phyloP scores from a whole-genome alignment of 1,140 invertebrate species.

The Bombus fervidus region DNA sequence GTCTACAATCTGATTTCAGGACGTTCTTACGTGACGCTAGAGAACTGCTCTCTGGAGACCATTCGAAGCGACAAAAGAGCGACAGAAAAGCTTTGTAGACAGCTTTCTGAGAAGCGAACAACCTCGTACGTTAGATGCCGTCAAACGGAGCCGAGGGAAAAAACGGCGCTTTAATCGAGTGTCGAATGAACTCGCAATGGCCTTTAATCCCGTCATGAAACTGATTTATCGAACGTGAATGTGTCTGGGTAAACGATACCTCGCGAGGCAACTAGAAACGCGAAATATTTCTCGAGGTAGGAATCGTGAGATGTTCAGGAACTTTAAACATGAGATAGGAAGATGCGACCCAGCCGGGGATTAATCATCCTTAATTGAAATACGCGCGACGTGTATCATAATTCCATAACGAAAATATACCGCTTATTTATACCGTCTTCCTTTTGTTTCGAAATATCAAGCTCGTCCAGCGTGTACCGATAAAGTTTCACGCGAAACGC shows the following conservation, averaged over 20 bases:
- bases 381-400: background rate
- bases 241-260: background rate
- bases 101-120: conserved; percentile 44
- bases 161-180: background rate
- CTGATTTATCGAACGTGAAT: background rate
- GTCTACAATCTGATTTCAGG: conserved; percentile 62
- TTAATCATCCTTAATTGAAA: background rate
- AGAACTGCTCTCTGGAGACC: conserved; percentile 57
- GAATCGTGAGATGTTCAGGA: background rate
- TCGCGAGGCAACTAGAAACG: background rate
- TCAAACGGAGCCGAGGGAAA: background rate
- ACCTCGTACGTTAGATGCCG: conserved; percentile 15
- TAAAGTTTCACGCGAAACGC: background rate
- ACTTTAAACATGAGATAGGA: background rate
- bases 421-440: background rate
- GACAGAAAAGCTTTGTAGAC: conserved; percentile 50
- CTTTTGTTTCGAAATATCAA: background rate
- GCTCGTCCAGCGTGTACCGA: background rate
- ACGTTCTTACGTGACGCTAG: conserved; percentile 73
- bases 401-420: background rate
- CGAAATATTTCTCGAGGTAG: background rate
- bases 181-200: background rate
- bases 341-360: background rate
- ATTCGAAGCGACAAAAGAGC: conserved; percentile 55
- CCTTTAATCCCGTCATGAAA: background rate